Evolutionary conservation across 2,797 vertebrate species (phyloP).

Genomic region (Myiotriccus ornatus): DNA sequence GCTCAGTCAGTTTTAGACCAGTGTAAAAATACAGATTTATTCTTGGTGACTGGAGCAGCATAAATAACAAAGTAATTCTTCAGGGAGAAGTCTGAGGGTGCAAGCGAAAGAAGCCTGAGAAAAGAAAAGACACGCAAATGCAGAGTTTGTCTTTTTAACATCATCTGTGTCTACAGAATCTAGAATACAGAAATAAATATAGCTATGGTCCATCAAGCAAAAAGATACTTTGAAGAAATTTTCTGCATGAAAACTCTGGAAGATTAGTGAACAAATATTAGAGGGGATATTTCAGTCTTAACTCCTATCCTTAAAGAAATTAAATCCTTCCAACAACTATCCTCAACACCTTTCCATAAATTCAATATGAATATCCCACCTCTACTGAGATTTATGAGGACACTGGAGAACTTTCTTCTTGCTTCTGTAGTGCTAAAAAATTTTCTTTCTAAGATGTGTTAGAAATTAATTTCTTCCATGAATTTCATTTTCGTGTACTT

Average conservation of each 20-base stretch:
- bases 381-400: neutral
- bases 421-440: neutral
- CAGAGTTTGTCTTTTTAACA: neutral
- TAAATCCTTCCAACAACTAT: neutral
- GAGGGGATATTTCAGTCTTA: neutral
- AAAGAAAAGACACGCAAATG: neutral
- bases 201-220: neutral
- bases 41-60: neutral
- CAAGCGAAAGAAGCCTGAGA: neutral
- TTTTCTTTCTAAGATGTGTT: neutral
- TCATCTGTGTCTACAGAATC: neutral
- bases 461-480: neutral
- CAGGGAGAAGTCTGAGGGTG: neutral
- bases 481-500: neutral
- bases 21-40: slow-evolving; percentile 20
- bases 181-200: neutral
- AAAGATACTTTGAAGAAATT: neutral
- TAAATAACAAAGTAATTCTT: slow-evolving; percentile 14
- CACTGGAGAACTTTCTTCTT: neutral
- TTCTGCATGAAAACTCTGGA: neutral
- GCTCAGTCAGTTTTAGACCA: slow-evolving; percentile 4
- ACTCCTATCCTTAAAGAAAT: neutral
- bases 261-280: neutral
- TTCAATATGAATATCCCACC: neutral
- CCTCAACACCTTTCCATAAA: neutral